Evolutionary conservation across 2,113 vertebrate genomes (phyloP).

Genomic region (Cinclus mexicanus): DNA sequence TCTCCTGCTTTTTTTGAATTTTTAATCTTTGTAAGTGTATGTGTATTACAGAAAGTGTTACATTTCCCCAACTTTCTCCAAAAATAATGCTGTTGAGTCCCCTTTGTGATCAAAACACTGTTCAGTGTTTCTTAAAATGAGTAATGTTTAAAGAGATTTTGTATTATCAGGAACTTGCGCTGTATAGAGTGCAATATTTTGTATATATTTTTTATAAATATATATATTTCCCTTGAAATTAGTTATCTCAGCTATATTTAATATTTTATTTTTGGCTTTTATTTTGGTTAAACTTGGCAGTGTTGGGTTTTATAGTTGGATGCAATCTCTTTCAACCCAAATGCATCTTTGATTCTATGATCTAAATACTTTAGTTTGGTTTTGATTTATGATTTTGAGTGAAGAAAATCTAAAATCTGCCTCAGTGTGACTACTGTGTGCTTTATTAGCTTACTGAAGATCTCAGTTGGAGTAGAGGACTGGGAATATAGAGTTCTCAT

Average conservation of each 20-base stretch:
- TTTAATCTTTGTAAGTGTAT: not conserved
- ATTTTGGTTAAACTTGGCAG: not conserved
- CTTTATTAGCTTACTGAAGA: not conserved
- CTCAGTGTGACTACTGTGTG: not conserved
- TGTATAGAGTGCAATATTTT: not conserved
- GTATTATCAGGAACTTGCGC: fast-evolving
- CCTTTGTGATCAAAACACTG: not conserved
- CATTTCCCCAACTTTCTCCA: not conserved
- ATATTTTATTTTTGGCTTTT: not conserved
- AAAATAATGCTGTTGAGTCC: not conserved
- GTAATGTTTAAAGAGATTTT: not conserved
- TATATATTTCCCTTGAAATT: not conserved
- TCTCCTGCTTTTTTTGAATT: not conserved
- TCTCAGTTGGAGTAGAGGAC: not conserved
- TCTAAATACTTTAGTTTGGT: not conserved
- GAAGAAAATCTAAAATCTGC: not conserved
- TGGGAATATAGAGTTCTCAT: not conserved
- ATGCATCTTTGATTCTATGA: not conserved
- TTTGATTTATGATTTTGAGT: not conserved
- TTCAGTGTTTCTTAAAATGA: not conserved
- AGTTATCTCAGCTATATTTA: not conserved
- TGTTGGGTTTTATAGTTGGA: not conserved
- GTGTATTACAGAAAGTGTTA: not conserved
- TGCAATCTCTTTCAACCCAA: not conserved
- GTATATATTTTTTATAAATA: no score